phyloP scores from a whole-genome alignment of 2,797 vertebrate species.

The Micromesistius poutassou region DNA sequence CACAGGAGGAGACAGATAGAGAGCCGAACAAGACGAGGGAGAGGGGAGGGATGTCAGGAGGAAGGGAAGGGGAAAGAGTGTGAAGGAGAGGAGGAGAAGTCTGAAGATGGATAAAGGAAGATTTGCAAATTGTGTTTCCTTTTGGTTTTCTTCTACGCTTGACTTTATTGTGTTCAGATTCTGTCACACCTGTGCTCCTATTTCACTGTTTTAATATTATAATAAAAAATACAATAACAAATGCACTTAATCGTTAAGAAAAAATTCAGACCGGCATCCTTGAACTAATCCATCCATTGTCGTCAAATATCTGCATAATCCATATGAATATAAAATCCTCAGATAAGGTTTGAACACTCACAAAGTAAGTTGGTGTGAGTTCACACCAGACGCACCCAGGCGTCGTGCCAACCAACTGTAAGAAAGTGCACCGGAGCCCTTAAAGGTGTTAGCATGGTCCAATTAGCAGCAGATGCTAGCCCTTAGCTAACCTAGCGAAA shows the following conservation, averaged over 20 bases:
- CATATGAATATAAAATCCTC: not conserved
- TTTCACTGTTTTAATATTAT: not conserved
- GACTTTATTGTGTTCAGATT: not conserved
- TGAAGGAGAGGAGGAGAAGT: not conserved
- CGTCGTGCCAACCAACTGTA: slow-evolving; percentile 69
- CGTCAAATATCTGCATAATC: not conserved
- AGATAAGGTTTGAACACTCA: not conserved
- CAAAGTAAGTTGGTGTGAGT: slow-evolving; percentile 9
- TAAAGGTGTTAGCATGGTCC: slow-evolving; percentile 75
- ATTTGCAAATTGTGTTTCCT: not conserved
- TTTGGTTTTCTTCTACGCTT: not conserved
- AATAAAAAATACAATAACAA: not conserved
- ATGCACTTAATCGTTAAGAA: too few species aligned
- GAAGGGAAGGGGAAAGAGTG: not conserved
- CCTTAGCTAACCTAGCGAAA: slow-evolving; percentile 68
- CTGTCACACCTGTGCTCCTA: not conserved
- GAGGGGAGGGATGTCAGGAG: not conserved
- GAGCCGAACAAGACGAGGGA: not conserved
- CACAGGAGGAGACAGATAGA: not conserved
- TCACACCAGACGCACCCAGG: slow-evolving; percentile 57
- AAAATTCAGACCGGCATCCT: not conserved
- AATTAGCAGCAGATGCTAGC: slow-evolving; percentile 75
- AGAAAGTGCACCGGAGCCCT: slow-evolving; percentile 72
- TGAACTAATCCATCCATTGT: not conserved
- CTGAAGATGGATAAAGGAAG: not conserved